Evolutionary conservation across 2,888 invertebrate species (phyloP), one percentile per base, ranked within the genome.

Genomic region (Pelosia muscerda): DNA sequence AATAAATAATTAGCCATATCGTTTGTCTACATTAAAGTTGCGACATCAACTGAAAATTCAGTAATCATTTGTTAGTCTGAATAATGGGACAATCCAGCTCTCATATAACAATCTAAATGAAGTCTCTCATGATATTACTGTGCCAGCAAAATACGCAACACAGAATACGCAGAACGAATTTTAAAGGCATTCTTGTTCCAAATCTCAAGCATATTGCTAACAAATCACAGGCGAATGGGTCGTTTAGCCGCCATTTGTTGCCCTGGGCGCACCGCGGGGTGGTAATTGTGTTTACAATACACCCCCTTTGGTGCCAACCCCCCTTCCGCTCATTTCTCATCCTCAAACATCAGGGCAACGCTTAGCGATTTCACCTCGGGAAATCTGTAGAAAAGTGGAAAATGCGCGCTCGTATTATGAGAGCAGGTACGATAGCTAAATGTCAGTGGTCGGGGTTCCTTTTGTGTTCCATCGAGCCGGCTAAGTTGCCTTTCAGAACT

Each of bases 171-270:
- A 84, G 82, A 84, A 84, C 84, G 85, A 87, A 87, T 90, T 87
- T 89, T 88, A 90, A 91, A 89, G 88, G 86, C 87, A 88, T 90
- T 91, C 87, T 85, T 84, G 88, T 89, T 90, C 90, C 91, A 92
- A 92, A 94, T 92, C 92, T 92, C 88, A 91, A 90, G 92, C 93
- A 92, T 94, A 94, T 93, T 94, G 94, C 92, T 92, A 93, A 94
- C 94, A 94, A 94, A 94, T 94, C 94, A 94, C 93, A 86, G 84
- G 88, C 89, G 91, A 94, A 94, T 93, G 91, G 94, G 92, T 93
- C 94, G 94, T 94, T 94, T 93, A 94, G 93, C 92, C 88, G 87
- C 90, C 92, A 92, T 94, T 94, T 92, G 92, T 90, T 89, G 92
- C 86, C 90, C 88, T 84, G 88, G 84, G 86, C 72, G 75, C 71